A percentile compares a stretch with the other conserved stretches of the same genome.
These are phyloP conservation scores for Schizopygopsis pylzovi DNA, from an alignment of 2,797 vertebrate species.

Conservation along the genomic window DNA sequence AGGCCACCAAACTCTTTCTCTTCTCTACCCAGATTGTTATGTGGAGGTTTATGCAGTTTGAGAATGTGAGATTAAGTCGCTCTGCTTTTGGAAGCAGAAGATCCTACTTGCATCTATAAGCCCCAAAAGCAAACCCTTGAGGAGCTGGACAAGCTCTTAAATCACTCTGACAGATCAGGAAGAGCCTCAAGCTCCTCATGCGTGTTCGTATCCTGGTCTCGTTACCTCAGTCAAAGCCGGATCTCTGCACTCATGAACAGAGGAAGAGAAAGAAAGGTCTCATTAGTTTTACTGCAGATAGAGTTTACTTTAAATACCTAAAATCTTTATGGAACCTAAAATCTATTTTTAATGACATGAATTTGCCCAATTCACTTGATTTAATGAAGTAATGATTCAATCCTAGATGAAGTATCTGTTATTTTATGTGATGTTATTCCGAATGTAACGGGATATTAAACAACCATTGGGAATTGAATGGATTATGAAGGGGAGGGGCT, in stretches of 20 bases:
- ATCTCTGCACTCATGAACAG: neutral
- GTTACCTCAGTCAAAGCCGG: neutral
- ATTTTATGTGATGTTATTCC: neutral
- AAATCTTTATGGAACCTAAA: neutral
- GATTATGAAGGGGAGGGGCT: neutral
- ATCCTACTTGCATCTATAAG: slow-evolving; percentile 22
- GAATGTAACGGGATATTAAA: neutral
- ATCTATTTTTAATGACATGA: neutral
- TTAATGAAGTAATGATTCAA: neutral
- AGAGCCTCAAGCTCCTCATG: slow-evolving; percentile 17
- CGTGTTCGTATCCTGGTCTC: slow-evolving; percentile 1
- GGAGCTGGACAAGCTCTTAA: slow-evolving; percentile 32
- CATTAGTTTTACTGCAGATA: neutral
- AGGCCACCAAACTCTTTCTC: slow-evolving; percentile 19
- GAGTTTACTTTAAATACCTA: neutral
- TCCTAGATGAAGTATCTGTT: neutral
- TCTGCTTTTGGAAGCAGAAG: slow-evolving; percentile 7
- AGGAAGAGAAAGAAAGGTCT: neutral
- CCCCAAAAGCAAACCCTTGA: slow-evolving; percentile 23
- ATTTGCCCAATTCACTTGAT: neutral
- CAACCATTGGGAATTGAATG: neutral
- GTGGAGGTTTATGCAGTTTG: slow-evolving; percentile 10
- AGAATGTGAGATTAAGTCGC: slow-evolving; percentile 25
- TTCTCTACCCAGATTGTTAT: neutral
- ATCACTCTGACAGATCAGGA: slow-evolving; percentile 41